These are phyloP conservation scores for Caranx ignobilis DNA, from an alignment of 2,113 vertebrate genomes.

Conservation along the genomic window DNA sequence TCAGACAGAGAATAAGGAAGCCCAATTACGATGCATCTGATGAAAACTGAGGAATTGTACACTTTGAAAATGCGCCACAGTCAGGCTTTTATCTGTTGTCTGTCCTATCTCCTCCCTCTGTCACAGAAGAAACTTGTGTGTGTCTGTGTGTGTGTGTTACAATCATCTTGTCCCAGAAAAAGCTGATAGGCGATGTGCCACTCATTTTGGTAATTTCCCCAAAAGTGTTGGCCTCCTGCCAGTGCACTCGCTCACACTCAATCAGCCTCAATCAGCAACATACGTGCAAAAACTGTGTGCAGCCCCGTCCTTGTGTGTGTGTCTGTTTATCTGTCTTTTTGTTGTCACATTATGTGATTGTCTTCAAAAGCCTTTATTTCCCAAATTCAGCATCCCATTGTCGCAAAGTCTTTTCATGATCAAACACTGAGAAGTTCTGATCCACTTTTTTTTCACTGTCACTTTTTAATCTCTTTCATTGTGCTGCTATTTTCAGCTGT, in stretches of 20 bases:
- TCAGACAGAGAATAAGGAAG: constrained; percentile 24
- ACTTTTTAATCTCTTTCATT: constrained; percentile 22
- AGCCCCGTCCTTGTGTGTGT: background rate
- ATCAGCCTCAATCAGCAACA: constrained; percentile 72
- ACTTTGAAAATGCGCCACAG: constrained; percentile 50
- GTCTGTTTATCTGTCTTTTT: constrained; percentile 32
- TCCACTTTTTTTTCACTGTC: constrained; percentile 21
- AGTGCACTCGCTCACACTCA: constrained; percentile 45
- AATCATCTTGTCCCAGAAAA: constrained; percentile 42
- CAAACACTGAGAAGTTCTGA: constrained; percentile 30
- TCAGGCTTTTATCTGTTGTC: constrained; percentile 41
- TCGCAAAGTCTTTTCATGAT: constrained; percentile 37
- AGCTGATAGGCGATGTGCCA: constrained; percentile 54
- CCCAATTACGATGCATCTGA: constrained; percentile 39
- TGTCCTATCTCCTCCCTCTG: constrained; percentile 29
- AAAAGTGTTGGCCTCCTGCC: constrained; percentile 71
- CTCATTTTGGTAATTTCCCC: constrained; percentile 54
- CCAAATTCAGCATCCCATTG: constrained; percentile 22
- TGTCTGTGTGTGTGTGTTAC: background rate
- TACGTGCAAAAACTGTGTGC: constrained; percentile 46
- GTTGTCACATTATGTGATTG: constrained; percentile 41
- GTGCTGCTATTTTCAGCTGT: constrained; percentile 45
- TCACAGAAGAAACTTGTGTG: constrained; percentile 16
- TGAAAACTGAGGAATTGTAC: constrained; percentile 32
- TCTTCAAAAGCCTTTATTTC: constrained; percentile 26